These are phyloP conservation scores for Drosophila albomicans DNA, from an alignment of 1,140 invertebrate genomes.

Conservation along the genomic window DNA sequence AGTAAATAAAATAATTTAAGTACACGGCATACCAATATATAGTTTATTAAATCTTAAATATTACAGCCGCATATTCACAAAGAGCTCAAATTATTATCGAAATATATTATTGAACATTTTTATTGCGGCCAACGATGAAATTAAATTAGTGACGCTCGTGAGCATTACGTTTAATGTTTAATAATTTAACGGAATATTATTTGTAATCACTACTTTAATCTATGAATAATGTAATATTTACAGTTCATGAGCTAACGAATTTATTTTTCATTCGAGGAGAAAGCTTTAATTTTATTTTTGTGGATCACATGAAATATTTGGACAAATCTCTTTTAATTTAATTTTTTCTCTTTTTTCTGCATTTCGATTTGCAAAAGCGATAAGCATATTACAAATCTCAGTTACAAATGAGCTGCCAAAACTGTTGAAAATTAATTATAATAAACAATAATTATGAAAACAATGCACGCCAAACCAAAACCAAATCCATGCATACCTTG, in stretches of 20 bases:
- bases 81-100: constrained; percentile 3
- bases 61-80: neutral
- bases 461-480: constrained; percentile 42
- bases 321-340: constrained; percentile 33
- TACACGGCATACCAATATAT: neutral
- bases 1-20: constrained; percentile 20
- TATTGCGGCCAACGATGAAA: neutral
- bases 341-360: constrained; percentile 21
- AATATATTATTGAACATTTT: neutral
- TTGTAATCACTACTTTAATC: constrained; percentile 5
- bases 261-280: neutral
- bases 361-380: constrained; percentile 3
- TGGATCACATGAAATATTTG: neutral
- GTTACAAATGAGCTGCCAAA: constrained; percentile 71
- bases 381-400: constrained; percentile 69
- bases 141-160: neutral
- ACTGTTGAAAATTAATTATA: constrained; percentile 76
- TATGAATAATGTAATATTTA: constrained; percentile 32
- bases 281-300: neutral
- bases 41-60: constrained; percentile 4
- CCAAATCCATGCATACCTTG: constrained; percentile 5
- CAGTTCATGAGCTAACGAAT: constrained; percentile 6
- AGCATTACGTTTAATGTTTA: neutral
- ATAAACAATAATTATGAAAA: constrained; percentile 63
- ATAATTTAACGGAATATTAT: neutral